phyloP scores from a whole-genome alignment of 2,888 invertebrate genomes.

The Drepanosiphum platanoidis region DNA sequence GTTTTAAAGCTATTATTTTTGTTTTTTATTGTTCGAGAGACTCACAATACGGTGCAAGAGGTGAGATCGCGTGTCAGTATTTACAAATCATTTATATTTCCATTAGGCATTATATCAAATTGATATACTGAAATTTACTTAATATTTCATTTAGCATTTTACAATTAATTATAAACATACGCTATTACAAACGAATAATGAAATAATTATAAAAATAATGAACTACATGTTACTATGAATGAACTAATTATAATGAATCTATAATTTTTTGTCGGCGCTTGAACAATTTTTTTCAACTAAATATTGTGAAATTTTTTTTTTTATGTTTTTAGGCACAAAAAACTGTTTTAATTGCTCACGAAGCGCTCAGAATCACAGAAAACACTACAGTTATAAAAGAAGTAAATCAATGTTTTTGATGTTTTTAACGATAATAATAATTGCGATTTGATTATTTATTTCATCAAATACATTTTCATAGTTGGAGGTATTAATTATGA shows the following conservation, averaged over 20 bases:
- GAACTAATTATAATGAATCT: no score
- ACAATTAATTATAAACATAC: no score
- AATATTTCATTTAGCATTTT: no score
- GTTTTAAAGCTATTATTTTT: conserved; percentile 18
- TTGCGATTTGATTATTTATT: background rate
- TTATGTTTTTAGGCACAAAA: conserved; percentile 26
- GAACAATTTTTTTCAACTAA: no score
- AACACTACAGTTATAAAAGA: conserved; percentile 1
- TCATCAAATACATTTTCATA: background rate
- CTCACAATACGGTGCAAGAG: conserved; percentile 24
- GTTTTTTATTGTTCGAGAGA: conserved; percentile 35
- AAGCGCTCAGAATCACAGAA: background rate
- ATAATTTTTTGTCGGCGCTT: no score
- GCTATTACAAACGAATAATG: no score
- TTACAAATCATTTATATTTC: background rate
- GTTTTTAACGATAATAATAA: conserved; percentile 11
- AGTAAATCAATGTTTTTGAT: conserved; percentile 10
- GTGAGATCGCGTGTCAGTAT: background rate
- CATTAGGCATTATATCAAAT: background rate
- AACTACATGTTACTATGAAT: no score
- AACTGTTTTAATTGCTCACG: conserved; percentile 31
- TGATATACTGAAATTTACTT: background rate
- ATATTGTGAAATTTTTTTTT: no score
- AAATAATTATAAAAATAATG: no score
- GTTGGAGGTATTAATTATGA: conserved; percentile 31